These are phyloP conservation scores for Drosophila equinoxialis DNA, from an alignment of 1,140 invertebrate species.

Conservation along the genomic window DNA sequence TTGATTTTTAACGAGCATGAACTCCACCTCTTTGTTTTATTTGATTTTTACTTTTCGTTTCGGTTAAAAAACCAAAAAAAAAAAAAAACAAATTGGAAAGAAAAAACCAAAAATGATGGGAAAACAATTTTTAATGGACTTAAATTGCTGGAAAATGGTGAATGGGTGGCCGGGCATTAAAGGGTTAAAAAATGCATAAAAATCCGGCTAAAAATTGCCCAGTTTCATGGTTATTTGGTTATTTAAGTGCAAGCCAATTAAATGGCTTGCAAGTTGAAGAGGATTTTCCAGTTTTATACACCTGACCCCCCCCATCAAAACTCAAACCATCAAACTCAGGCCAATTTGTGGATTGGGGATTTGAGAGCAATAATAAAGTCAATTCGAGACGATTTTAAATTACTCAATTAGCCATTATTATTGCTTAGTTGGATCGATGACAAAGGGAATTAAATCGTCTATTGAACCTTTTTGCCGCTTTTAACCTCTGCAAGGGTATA, in stretches of 20 bases:
- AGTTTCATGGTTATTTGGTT: conserved; percentile 12
- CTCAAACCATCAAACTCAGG: too few species aligned
- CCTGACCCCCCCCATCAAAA: neutral
- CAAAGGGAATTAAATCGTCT: too few species aligned
- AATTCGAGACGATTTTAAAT: neutral
- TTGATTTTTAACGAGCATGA: conserved; percentile 79
- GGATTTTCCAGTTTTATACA: neutral
- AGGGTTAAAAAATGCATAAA: conserved; percentile 63
- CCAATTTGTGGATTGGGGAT: too few species aligned
- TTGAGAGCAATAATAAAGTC: too few species aligned
- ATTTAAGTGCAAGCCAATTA: conserved; percentile 8
- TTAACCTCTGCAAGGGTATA: too few species aligned
- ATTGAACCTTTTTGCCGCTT: too few species aligned
- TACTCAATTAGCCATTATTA: neutral
- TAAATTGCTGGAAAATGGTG: conserved; percentile 51
- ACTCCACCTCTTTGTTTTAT: conserved; percentile 29
- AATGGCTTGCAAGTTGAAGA: neutral
- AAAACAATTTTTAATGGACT: conserved; percentile 73
- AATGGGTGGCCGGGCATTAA: conserved; percentile 44
- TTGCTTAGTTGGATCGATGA: too few species aligned
- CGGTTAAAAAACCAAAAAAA: conserved; percentile 36
- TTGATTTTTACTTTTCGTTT: conserved; percentile 27
- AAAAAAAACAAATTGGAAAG: conserved; percentile 30
- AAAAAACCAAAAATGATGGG: conserved; percentile 64
- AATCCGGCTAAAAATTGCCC: conserved; percentile 49